These are phyloP conservation scores for Babyrousa celebensis DNA, from an alignment of 2,797 vertebrate species.

Conservation along the genomic window DNA sequence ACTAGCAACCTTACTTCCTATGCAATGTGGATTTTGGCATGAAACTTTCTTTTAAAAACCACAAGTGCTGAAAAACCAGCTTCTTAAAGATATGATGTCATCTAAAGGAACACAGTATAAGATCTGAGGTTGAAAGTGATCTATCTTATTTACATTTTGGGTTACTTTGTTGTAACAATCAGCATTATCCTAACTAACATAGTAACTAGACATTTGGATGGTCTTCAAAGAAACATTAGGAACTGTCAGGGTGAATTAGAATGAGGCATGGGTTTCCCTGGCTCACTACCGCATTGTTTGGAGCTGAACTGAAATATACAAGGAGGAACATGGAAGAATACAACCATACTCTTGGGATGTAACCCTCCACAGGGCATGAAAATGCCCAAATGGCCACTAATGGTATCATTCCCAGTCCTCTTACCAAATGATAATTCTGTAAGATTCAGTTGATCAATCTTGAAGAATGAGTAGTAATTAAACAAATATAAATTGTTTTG, in stretches of 20 bases:
- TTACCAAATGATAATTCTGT: neutral
- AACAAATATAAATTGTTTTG: neutral
- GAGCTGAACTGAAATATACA: neutral
- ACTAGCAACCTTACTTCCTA: neutral
- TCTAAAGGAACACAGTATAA: neutral
- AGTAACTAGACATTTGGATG: neutral
- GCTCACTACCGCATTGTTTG: neutral
- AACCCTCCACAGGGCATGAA: neutral
- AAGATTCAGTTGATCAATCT: neutral
- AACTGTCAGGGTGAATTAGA: neutral
- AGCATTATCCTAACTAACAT: neutral
- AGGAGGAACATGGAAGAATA: neutral
- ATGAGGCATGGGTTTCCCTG: neutral
- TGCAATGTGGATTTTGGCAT: neutral
- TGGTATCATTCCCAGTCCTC: neutral
- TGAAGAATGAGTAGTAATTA: constrained; percentile 28
- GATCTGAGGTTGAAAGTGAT: neutral
- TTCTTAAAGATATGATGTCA: neutral
- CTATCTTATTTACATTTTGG: neutral
- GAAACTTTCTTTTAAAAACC: neutral
- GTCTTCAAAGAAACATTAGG: neutral
- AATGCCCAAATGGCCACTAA: neutral
- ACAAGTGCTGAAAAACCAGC: neutral
- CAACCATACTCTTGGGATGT: too few relatives aligned
- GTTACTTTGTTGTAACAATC: neutral